phyloP scores from a whole-genome alignment of 2,888 invertebrate species.

The Eurytoma californica region DNA sequence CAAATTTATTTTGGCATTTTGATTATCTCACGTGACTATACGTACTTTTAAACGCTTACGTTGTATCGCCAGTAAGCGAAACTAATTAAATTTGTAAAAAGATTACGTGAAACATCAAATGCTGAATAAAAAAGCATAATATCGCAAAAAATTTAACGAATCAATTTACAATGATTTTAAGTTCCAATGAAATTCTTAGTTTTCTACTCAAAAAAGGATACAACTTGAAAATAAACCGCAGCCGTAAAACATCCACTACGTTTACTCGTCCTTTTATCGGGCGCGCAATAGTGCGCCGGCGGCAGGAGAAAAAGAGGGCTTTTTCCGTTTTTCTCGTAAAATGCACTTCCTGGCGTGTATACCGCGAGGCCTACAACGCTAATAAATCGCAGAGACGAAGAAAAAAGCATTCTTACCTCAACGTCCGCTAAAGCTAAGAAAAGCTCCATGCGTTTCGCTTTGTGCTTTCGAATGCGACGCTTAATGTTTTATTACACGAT shows the following conservation, averaged over 20 bases:
- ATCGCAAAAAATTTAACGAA: too few relatives aligned
- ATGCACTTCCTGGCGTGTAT: conserved; percentile 14
- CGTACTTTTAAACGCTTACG: too few relatives aligned
- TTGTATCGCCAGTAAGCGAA: too few relatives aligned
- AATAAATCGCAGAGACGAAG: conserved; percentile 29
- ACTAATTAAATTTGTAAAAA: too few relatives aligned
- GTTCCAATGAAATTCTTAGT: too few relatives aligned
- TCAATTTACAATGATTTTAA: too few relatives aligned
- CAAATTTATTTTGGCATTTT: too few relatives aligned
- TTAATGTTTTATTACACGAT: background rate
- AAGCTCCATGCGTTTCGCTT: background rate
- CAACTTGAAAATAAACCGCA: background rate
- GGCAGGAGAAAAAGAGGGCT: background rate
- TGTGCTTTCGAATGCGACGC: background rate
- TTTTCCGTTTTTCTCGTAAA: conserved; percentile 5
- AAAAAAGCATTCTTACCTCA: conserved; percentile 23
- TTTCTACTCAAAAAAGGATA: background rate
- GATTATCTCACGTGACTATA: too few relatives aligned
- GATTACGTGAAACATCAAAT: too few relatives aligned
- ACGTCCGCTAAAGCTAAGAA: conserved; percentile 23
- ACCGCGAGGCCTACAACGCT: background rate
- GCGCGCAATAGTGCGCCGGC: too few relatives aligned
- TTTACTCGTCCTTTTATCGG: conserved; percentile 3
- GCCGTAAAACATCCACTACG: background rate
- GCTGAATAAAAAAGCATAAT: too few relatives aligned